Evolutionary conservation across 2,888 invertebrate genomes (phyloP), one percentile per base, ranked within the genome.

Genomic region (Pollenia angustigena): DNA sequence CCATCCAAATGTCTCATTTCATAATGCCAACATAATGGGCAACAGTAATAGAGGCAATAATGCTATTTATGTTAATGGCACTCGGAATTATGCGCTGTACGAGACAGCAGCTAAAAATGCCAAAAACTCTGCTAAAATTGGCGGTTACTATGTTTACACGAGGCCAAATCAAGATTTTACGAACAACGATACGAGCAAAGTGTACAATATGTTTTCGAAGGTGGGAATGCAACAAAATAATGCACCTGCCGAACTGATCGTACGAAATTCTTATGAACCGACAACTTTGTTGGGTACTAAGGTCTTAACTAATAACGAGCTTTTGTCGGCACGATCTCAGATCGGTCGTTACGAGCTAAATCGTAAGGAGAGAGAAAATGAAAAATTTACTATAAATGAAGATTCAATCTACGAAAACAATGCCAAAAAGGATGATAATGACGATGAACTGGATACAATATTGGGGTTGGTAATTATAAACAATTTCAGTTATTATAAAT

Each of bases 361-460:
- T 14, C 56, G 42, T 11, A 64, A 75, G 2, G 32, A 68, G 7
- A 64, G 60, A 40, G 81, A 72, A 50, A 81, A 72, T 42, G 74
- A 50, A 11, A 44, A 54, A 11, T 32, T 69, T 16, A 10, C 72
- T 32, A 46, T 16, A 11, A 79, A 40, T 23, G 68, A 86, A 2
- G 16, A n/a, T 2, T 16, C 58, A 44, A 82, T 68, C 6, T 52
- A 62, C 62, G 71, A 66, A 8, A 54, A 44, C 11, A 64, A 56
- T 66, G 56, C 18, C 8, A 78, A 74, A 68, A 68, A 23, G 18
- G 7, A 18, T 0, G 69, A 56, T 4, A 88, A 88, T n/a, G 81
- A 95, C 46, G 96, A 96, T 90, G 95, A 96, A 88, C 95, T 96
- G 90, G 96, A 96, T 7, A 95, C 96, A 90, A 95, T 97, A 88